These are phyloP conservation scores for Thripadectes ignobilis DNA, from an alignment of 2,797 vertebrate genomes.

Conservation along the genomic window DNA sequence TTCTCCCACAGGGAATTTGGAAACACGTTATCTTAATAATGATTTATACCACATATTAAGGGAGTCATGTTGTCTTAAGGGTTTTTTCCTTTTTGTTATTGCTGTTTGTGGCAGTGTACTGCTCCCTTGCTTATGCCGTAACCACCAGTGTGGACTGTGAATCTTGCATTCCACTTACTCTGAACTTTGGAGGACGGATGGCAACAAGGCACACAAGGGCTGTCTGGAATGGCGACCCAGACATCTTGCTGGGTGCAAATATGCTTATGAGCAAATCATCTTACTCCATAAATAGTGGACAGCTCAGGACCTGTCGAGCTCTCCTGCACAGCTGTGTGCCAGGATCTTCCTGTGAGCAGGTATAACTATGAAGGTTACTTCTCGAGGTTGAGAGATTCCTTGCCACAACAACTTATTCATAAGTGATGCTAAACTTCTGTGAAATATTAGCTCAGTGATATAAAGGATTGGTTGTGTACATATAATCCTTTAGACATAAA, in stretches of 20 bases:
- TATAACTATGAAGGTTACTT: background rate
- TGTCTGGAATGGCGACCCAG: background rate
- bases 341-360: background rate
- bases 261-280: background rate
- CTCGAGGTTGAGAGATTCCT: background rate
- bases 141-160: background rate
- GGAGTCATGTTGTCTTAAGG: background rate
- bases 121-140: background rate
- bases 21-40: background rate
- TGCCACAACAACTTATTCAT: background rate
- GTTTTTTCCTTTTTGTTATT: background rate
- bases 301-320: background rate
- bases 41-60: background rate
- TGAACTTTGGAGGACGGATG: background rate
- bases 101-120: background rate
- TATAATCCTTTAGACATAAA: background rate
- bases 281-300: background rate
- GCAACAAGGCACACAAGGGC: background rate
- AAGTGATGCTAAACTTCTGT: background rate
- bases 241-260: background rate
- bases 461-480: background rate
- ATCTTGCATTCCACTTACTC: background rate
- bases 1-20: background rate
- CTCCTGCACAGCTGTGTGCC: background rate
- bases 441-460: background rate